A percentile compares a stretch with the other conserved stretches of the same genome.
Conservation (phyloP, 2,888 invertebrate genomes). For the Agrochola lychnidis region DNA sequence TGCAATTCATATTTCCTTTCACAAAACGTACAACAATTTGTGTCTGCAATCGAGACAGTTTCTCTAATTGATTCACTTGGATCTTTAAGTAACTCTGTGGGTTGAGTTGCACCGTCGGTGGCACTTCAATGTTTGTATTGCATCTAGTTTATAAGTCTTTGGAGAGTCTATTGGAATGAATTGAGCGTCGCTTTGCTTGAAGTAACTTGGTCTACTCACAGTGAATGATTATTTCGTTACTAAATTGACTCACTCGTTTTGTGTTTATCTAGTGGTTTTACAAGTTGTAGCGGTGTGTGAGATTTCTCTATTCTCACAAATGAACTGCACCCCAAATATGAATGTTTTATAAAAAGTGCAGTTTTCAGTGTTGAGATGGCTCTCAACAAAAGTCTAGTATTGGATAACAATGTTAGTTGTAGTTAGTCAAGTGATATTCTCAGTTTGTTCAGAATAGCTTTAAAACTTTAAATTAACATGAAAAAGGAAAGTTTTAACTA, state of each 20-base stretch:
- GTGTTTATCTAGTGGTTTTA: conserved; percentile 15
- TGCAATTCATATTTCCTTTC: conserved; percentile 3
- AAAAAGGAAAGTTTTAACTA: neutral
- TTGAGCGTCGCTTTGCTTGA: neutral
- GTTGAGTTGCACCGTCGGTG: neutral
- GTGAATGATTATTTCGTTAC: conserved; percentile 12
- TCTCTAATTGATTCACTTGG: conserved; percentile 30
- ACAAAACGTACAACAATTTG: neutral
- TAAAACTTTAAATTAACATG: neutral
- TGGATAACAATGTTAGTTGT: neutral
- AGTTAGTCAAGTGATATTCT: neutral
- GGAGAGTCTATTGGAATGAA: conserved; percentile 4
- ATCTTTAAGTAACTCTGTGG: neutral
- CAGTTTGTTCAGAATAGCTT: neutral
- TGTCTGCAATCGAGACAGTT: conserved; percentile 2
- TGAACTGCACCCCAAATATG: neutral
- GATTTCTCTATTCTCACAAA: neutral
- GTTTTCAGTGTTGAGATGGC: neutral
- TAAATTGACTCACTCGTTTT: conserved; percentile 14
- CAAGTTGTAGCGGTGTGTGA: neutral
- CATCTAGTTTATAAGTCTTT: conserved; percentile 39
- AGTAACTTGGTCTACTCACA: conserved; percentile 15
- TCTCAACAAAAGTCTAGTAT: neutral
- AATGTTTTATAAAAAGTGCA: neutral
- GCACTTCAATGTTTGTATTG: neutral